Conservation (phyloP, 2,797 vertebrate species). For the Darevskia nairensis region DNA sequence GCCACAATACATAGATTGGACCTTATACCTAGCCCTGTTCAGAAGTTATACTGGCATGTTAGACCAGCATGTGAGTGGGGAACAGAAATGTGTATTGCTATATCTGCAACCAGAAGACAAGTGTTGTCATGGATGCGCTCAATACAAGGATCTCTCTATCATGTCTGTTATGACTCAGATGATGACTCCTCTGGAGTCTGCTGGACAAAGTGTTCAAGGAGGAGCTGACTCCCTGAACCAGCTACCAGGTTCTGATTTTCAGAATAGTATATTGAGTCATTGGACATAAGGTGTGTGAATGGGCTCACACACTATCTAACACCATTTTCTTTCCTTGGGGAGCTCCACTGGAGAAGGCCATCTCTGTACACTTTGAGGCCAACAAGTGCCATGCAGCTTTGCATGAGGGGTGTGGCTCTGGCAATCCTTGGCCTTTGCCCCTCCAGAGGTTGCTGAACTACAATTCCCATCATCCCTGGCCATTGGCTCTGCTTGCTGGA, state of each 20-base stretch:
- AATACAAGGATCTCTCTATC: no score
- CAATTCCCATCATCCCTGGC: no score
- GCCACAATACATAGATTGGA: neutral
- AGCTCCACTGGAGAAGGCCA: neutral
- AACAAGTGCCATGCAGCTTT: neutral
- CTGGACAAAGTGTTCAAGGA: neutral
- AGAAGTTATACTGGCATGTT: no score
- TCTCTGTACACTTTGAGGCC: neutral
- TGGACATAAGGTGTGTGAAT: neutral
- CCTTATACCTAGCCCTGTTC: no score
- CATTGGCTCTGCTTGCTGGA: no score
- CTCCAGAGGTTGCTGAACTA: no score
- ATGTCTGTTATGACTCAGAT: no score
- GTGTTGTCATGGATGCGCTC: no score
- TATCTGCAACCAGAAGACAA: no score
- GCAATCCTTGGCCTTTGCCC: neutral
- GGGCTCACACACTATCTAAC: neutral
- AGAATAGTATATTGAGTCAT: neutral
- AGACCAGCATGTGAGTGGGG: neutral
- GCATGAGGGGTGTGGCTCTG: neutral
- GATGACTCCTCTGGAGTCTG: neutral
- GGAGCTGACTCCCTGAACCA: neutral
- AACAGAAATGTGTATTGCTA: neutral
- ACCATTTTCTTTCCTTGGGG: neutral
- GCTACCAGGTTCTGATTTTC: neutral